A percentile compares a stretch with the other conserved stretches of the same genome.
Evolutionary conservation across 2,888 invertebrate species (phyloP).

Genomic region (Catocala sponsa): DNA sequence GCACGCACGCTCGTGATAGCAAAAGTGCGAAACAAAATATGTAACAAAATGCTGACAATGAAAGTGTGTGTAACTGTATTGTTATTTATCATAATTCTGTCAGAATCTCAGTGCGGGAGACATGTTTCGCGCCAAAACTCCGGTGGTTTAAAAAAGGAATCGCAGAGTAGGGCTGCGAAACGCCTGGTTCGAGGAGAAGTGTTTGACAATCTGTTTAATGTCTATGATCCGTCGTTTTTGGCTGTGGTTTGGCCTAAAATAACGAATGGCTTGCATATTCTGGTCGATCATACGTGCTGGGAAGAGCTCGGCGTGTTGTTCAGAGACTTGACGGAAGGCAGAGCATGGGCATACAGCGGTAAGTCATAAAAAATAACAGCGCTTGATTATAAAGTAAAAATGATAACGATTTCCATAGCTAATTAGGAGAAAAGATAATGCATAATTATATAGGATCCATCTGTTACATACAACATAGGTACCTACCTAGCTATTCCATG

Average conservation of each 20-base stretch:
- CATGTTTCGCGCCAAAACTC: slow-evolving; percentile 49
- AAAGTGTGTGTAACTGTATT: slow-evolving; percentile 44
- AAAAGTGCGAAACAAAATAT: slow-evolving; percentile 46
- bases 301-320: slow-evolving; percentile 78
- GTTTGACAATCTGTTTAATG: slow-evolving; percentile 76
- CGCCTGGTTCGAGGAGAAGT: slow-evolving; percentile 63
- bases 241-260: slow-evolving; percentile 82
- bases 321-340: slow-evolving; percentile 76
- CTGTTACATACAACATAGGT: too few species aligned
- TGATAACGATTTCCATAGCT: too few species aligned
- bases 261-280: slow-evolving; percentile 74
- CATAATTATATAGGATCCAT: too few species aligned
- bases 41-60: slow-evolving; percentile 54
- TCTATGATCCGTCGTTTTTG: slow-evolving; percentile 81
- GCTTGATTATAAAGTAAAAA: slow-evolving; percentile 1
- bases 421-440: too few species aligned
- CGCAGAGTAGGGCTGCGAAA: slow-evolving; percentile 49
- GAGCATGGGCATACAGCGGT: slow-evolving; percentile 86
- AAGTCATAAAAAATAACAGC: slow-evolving; percentile 56
- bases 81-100: slow-evolving; percentile 45
- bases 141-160: slow-evolving; percentile 57
- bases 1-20: slow-evolving; percentile 42
- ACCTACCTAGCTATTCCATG: too few species aligned
- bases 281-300: slow-evolving; percentile 76
- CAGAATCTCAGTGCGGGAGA: slow-evolving; percentile 41